These are phyloP conservation scores for Cenopis cana DNA, from an alignment of 2,888 invertebrate genomes.

Conservation along the genomic window DNA sequence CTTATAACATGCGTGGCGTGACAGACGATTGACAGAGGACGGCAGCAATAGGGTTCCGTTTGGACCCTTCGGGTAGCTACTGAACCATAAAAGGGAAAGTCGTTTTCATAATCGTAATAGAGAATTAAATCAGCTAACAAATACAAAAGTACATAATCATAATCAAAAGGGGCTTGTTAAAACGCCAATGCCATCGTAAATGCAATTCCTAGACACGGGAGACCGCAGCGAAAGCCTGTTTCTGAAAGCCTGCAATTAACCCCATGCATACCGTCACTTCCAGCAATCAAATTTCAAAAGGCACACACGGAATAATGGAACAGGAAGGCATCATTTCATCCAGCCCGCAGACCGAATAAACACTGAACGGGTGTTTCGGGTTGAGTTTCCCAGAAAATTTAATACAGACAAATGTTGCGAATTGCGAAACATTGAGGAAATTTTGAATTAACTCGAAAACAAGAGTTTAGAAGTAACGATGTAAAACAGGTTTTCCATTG, in stretches of 20 bases:
- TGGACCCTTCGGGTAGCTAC: no score
- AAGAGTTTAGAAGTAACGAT: no score
- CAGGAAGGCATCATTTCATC: not conserved
- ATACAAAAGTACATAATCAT: no score
- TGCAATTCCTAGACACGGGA: not conserved
- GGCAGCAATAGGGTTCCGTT: no score
- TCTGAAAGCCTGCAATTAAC: conserved; percentile 36
- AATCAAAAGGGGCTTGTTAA: not conserved
- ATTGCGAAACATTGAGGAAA: not conserved
- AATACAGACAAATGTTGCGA: not conserved
- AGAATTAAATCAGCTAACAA: no score
- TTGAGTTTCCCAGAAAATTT: not conserved
- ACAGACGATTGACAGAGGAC: no score
- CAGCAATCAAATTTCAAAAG: conserved; percentile 21
- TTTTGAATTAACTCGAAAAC: no score
- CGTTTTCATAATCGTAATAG: no score
- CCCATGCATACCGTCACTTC: conserved; percentile 24
- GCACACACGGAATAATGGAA: conserved; percentile 7
- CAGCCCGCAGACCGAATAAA: not conserved
- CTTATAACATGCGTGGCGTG: no score
- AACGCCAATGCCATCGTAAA: not conserved
- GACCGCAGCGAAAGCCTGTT: conserved; percentile 22
- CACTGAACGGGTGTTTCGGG: conserved; percentile 2
- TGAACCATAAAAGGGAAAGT: no score
- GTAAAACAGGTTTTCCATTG: no score